These are phyloP conservation scores for Sinella curviseta DNA, from an alignment of 1,140 invertebrate species.

Conservation along the genomic window DNA sequence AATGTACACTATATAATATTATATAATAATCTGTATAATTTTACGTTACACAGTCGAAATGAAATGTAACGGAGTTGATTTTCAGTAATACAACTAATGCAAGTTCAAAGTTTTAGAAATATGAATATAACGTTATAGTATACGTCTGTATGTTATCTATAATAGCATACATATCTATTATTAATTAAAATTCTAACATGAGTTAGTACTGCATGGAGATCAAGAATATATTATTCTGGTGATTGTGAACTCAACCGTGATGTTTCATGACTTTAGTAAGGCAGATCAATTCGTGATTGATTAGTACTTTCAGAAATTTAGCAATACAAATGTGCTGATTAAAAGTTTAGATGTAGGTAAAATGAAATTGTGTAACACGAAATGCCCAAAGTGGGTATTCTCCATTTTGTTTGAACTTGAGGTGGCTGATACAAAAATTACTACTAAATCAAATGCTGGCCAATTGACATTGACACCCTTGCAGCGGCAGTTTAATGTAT, in stretches of 20 bases:
- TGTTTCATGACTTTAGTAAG: constrained; percentile 15
- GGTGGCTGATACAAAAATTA: no score
- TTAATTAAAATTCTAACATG: neutral
- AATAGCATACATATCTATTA: no score
- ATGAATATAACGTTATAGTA: neutral
- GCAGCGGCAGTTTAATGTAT: no score
- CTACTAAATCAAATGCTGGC: no score
- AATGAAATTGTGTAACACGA: neutral
- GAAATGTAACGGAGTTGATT: no score
- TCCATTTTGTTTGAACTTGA: no score
- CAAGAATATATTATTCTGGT: neutral
- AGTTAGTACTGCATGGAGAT: neutral
- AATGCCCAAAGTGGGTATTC: no score
- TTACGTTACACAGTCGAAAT: no score
- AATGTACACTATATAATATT: no score
- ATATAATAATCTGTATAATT: no score
- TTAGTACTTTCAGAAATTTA: constrained; percentile 19
- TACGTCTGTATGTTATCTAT: neutral
- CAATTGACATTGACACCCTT: no score
- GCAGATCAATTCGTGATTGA: constrained; percentile 6
- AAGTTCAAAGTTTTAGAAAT: neutral
- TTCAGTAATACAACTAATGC: constrained; percentile 14
- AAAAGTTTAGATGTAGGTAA: neutral
- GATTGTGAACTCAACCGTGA: constrained; percentile 4
- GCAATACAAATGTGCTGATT: constrained; percentile 23